Base-by-base conservation (phyloP, 2,797 vertebrate genomes). In the Danio choprae region DNA sequence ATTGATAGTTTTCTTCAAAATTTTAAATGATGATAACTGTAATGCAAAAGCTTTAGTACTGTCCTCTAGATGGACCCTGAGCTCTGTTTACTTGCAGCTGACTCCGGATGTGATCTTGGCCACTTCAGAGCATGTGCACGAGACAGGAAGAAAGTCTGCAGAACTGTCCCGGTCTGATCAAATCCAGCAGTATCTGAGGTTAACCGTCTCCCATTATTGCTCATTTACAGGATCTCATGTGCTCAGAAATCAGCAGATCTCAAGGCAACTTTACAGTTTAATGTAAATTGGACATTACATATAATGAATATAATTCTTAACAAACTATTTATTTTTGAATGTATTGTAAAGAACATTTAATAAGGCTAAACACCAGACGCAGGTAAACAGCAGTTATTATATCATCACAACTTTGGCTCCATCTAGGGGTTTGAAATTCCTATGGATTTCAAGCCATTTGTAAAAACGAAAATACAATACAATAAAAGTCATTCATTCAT, bases 51-150 rank as follows among this genome's bases (percentile, higher is more conserved):
- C 29, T 29, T 29, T 3, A 29, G 29, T 29, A 1, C 29, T 29
- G 29, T 38, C 48, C 41, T 50, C 64, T 50, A 50, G 75, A 77
- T 68, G 64, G 75, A 68, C 41, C 38, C 53, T 59, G 41, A 68
- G 64, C 43, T 59, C 8, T 12, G 20, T 29, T 38, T 15, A 46
- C 5, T n/a, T n/a, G 44, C 63, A 46, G 22, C 20, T 67, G 74
- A 13, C 74, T 9, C 1, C 6, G 16, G 53, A 7, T n/a, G 11
- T 22, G 18, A 18, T 65, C 18, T 16, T 68, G 46, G 15, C 15
- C 46, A 38, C 22, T 36, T 59, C 11, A 59, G 29, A 59, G 56
- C 29, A 20, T 7, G 46, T 18, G 48, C 48, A 53, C 40, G 16
- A n/a, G 29, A 69, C 48, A 70, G 48, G 50, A 70, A 40, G 67